Base-by-base conservation (phyloP, 2,888 invertebrate genomes). In the Machimus rusticus region DNA sequence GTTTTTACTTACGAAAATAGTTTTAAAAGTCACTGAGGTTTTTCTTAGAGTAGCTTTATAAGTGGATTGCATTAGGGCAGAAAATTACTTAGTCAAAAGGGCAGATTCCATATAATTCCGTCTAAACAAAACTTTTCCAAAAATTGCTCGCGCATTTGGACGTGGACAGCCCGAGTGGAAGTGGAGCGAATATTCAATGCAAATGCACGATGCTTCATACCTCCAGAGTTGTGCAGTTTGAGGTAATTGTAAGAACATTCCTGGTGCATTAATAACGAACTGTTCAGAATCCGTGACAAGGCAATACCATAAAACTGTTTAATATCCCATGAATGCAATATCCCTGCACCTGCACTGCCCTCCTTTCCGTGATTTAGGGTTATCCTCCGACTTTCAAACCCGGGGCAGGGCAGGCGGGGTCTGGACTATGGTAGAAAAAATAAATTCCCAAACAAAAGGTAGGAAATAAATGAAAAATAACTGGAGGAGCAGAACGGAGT, bases 371-470 rank as follows among this genome's bases (percentile, higher is more conserved):
- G 46, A 79, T 79, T 79, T 51, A 51, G 31, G 79, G 51, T 79
- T 79, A 79, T 51, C 31, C 79, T 31, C 28, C 66, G 28, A 28
- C 8, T 28, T 19, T 9, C 66, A 66, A 66, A 66, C 9, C 12
- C 4, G 12, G 66, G 66, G n/a, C 51, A 51, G 51, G 19, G n/a
- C 51, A n/a, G n/a, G n/a, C n/a, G n/a, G 14, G 51, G 6, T 1
- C 39, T 51, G 51, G 19, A n/a, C 51, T 51, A n/a, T 16, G 19
- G 12, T 0, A 12, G 23, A 78, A 39, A 16, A 79, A 55, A 79
- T 51, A 79, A 79, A 51, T 79, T 79, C n/a, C 19, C 23, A 79
- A 79, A 79, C 79, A 79, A 79, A 79, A 79, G 79, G 79, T 79
- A 79, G 79, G 43, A 79, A 51, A 79, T 79, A 79, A 79, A 79